Conservation (phyloP, 2,113 vertebrate genomes). For the Archocentrus centrarchus region DNA sequence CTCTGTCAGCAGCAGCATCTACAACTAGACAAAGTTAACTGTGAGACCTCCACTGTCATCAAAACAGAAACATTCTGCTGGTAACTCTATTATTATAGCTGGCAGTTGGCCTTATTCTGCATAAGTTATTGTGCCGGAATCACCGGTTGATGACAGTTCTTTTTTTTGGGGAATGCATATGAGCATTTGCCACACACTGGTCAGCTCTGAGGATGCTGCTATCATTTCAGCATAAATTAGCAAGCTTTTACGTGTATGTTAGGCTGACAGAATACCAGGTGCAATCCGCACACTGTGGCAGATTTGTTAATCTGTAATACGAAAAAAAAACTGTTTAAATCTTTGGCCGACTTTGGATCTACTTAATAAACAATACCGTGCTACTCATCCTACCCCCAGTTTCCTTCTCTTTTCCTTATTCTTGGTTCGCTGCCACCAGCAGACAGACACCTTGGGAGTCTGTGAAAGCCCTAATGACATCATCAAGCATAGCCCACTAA, state of each 20-base stretch:
- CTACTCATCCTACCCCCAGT: neutral
- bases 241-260: neutral
- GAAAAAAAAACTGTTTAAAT: neutral
- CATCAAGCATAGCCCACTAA: conserved; percentile 58
- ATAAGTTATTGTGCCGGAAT: neutral
- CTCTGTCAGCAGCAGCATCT: too few species aligned
- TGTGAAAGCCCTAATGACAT: conserved; percentile 58
- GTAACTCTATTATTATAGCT: neutral
- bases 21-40: neutral
- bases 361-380: neutral
- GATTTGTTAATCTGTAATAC: neutral
- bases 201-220: neutral
- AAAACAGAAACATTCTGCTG: neutral
- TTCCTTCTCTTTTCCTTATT: neutral
- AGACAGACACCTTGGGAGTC: conserved; percentile 31
- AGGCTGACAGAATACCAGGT: neutral
- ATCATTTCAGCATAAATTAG: neutral
- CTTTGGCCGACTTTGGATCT: neutral
- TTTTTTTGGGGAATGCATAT: neutral
- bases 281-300: neutral
- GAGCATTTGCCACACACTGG: neutral
- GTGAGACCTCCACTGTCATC: neutral
- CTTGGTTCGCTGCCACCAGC: conserved; percentile 1
- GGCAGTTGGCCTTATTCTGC: neutral
- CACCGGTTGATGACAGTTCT: neutral